These are phyloP conservation scores for human (Homo sapiens) DNA, from an alignment of 2,113 vertebrate species.

Conservation along the genomic window GRCh38 chr3:155217501-155218000, in stretches of 20 bases:
- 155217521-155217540: neutral
- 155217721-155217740: neutral
- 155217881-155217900: neutral
- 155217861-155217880: neutral
- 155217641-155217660: neutral
- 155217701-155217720: neutral
- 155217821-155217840: neutral
- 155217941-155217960: neutral
- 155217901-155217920: neutral
- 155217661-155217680: neutral
- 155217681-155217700: neutral
- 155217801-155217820: neutral
- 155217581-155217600: neutral
- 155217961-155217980: neutral
- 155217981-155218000: neutral
- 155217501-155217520: neutral
- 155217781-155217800: neutral
- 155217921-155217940: neutral
- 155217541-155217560: neutral
- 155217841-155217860: neutral
- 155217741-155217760: neutral
- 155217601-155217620: neutral
- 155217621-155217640: neutral
- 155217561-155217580: neutral
- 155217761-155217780: neutral